phyloP scores from a whole-genome alignment of 2,113 vertebrate genomes.

The Zootoca vivipara region DNA sequence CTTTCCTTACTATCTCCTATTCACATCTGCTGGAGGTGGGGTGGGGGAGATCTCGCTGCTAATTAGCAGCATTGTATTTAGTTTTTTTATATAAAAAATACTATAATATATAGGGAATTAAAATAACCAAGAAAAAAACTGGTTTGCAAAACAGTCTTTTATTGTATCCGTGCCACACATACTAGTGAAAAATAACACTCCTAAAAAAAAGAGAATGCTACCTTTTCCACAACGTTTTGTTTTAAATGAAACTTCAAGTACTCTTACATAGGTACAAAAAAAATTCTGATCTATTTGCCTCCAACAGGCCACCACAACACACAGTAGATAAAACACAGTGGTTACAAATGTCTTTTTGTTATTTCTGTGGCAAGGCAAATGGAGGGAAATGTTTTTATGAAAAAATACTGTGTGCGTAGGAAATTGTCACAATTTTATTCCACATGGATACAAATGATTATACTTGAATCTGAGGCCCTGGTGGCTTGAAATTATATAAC shows the following conservation, averaged over 20 bases:
- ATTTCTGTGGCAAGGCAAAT: constrained; percentile 91
- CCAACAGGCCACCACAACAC: constrained; percentile 93
- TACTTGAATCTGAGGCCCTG: constrained; percentile 91
- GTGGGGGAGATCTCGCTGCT: background rate
- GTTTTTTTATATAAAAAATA: constrained; percentile 7
- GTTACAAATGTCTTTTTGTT: constrained; percentile 93
- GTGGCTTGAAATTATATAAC: constrained; percentile 94
- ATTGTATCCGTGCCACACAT: constrained; percentile 99
- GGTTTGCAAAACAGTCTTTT: constrained; percentile 99
- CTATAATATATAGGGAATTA: constrained; percentile 44
- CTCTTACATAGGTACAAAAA: constrained; percentile 99
- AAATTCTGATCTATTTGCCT: constrained; percentile 93
- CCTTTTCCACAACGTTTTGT: constrained; percentile 93
- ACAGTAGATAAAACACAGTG: constrained; percentile 98
- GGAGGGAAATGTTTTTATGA: constrained; percentile 89
- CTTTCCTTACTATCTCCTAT: background rate
- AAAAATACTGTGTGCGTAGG: constrained; percentile 88
- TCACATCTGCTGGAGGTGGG: background rate
- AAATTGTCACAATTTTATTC: constrained; percentile 85
- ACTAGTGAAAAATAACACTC: constrained; percentile 99
- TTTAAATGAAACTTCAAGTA: constrained; percentile 99
- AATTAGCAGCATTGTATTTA: background rate
- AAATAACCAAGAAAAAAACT: constrained; percentile 72
- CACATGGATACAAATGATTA: constrained; percentile 87
- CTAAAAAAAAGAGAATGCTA: constrained; percentile 99